Base-by-base conservation (phyloP, 2,888 invertebrate species). In the Orthonevra nobilis region DNA sequence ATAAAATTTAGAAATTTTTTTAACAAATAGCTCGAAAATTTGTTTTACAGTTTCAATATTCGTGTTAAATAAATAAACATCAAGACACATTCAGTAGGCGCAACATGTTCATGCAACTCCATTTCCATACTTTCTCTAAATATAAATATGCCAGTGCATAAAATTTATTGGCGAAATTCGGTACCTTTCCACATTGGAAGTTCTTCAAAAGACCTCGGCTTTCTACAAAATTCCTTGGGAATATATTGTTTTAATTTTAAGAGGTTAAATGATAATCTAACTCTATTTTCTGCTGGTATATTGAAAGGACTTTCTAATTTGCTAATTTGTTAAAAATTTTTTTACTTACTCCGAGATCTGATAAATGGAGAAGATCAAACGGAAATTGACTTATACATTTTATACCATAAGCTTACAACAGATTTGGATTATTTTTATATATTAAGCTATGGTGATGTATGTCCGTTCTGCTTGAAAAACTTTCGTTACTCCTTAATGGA, bases 301-400 rank as follows among this genome's bases (percentile, higher is more conserved):
- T 19, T 30, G 20, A 7, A n/a, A 30, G 15, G 10, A 40, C 2
- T 32, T 50, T 48, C n/a, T 34, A 30, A 17, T 52, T 40, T 23
- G 42, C 19, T 6, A 26, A 12, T 28, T 36, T 48, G 32, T 20
- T 17, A 6, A 73, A 3, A 10, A 58, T 34, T 56, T 58, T 73
- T 42, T 58, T 73, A 17, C 42, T 48, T 30, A 70, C 52, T 44
- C 70, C 70, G 36, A 70, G 48, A 52, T 70, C 60, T 1, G 61
- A 40, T 36, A 61, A 42, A 42, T 70, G 70, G 14, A 70, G 36
- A 10, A 50, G 15, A 44, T 73, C 48, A 40, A 54, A 56, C 6
- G 64, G 64, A 30, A 73, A 73, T 32, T 73, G 50, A 17, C 40
- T 40, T 20, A 64, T 17, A 30, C 58, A 44, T 7, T 66, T 52